Evolutionary conservation across 2,797 vertebrate species (phyloP).

Genomic region (Platyrinchus mystaceus): DNA sequence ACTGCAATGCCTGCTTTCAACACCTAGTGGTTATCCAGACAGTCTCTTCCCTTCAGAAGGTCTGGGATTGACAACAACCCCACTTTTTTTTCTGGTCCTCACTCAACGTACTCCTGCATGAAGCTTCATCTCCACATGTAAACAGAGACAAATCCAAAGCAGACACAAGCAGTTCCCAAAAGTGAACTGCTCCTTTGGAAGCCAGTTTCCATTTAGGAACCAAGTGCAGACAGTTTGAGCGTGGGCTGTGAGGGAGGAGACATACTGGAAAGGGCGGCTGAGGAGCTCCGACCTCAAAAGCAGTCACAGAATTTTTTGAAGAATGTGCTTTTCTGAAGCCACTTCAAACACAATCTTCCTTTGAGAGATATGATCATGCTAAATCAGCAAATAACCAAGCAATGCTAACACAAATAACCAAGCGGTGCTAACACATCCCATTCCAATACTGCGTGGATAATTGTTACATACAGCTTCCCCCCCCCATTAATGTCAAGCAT

Average conservation of each 20-base stretch:
- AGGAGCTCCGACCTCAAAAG: constrained; percentile 11
- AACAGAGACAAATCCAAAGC: constrained; percentile 17
- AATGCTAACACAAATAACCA: background rate
- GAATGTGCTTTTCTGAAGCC: background rate
- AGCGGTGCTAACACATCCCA: background rate
- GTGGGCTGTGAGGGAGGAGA: background rate
- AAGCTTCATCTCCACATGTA: background rate
- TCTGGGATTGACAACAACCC: background rate
- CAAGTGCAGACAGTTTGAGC: background rate
- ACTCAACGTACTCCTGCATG: background rate
- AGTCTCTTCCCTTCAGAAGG: background rate
- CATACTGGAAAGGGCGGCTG: background rate
- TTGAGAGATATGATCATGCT: background rate
- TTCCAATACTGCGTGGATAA: background rate
- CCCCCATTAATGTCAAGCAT: background rate
- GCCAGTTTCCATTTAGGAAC: background rate
- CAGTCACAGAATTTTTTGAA: background rate
- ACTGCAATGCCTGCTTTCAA: background rate
- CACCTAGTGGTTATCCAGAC: background rate
- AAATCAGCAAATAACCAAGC: background rate
- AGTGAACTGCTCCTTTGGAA: background rate
- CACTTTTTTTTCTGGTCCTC: background rate
- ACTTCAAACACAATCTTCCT: background rate
- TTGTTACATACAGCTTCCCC: background rate
- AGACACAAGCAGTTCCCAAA: background rate